Conservation (phyloP, 2,113 vertebrate species). For the Epinephelus cyanopodus region DNA sequence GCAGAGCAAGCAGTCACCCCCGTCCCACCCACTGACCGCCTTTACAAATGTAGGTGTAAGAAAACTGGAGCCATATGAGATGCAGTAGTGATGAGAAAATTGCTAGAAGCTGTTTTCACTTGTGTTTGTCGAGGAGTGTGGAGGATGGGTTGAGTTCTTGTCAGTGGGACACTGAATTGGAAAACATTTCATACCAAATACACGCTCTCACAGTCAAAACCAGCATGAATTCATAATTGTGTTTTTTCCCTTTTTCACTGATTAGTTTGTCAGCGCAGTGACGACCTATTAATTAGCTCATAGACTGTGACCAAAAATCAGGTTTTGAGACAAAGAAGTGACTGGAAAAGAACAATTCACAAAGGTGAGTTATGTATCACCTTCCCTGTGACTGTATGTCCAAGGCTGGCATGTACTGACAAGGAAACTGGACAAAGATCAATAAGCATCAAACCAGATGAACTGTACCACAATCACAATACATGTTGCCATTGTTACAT, state of each 20-base stretch:
- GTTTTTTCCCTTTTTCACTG: background rate
- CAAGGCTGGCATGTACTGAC: background rate
- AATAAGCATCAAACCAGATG: background rate
- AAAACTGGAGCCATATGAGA: constrained; percentile 30
- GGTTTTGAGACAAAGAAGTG: background rate
- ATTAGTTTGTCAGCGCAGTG: background rate
- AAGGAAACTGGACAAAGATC: constrained; percentile 11
- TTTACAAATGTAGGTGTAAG: constrained; percentile 53
- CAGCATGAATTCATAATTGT: background rate
- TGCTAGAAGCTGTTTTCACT: constrained; percentile 37
- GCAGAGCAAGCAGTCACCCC: constrained; percentile 41
- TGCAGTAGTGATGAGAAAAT: constrained; percentile 17
- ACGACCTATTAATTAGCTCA: background rate
- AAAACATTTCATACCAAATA: background rate
- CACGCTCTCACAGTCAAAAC: background rate
- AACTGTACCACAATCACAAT: background rate
- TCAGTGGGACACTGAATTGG: constrained; percentile 18
- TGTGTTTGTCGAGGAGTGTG: constrained; percentile 13
- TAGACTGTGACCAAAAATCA: constrained; percentile 1
- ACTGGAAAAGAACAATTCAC: background rate
- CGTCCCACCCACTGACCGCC: constrained; percentile 69
- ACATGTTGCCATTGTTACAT: too few relatives aligned
- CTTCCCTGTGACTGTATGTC: background rate
- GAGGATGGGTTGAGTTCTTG: constrained; percentile 24
- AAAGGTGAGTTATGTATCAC: background rate